phyloP scores from a whole-genome alignment of 2,113 vertebrate species.

The Albula goreensis region DNA sequence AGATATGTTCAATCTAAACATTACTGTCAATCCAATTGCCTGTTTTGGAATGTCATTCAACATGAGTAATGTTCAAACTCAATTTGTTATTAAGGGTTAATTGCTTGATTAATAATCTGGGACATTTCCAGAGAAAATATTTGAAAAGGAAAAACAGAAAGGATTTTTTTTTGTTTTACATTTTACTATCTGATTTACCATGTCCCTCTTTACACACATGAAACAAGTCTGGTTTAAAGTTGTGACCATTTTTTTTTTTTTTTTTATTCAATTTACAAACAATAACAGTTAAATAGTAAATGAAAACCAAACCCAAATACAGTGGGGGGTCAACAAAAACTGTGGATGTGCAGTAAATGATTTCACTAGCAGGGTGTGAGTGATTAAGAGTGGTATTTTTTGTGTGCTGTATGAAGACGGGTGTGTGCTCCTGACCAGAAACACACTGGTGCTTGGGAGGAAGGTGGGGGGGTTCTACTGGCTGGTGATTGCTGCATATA shows the following conservation, averaged over 20 bases:
- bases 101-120: neutral
- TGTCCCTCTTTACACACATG: neutral
- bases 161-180: too few relatives aligned
- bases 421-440: neutral
- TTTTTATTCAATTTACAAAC: slow-evolving; percentile 29
- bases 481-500: neutral
- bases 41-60: too few relatives aligned
- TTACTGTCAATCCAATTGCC: neutral
- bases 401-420: neutral
- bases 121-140: too few relatives aligned
- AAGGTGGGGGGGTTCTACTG: neutral
- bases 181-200: too few relatives aligned
- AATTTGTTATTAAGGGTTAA: neutral
- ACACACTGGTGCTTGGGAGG: neutral
- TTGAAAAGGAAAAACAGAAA: too few relatives aligned
- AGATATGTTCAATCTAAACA: neutral
- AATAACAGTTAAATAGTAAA: slow-evolving; percentile 28
- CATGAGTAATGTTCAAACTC: neutral
- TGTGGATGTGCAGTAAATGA: neutral
- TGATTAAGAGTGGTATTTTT: neutral
- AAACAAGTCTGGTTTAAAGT: slow-evolving; percentile 20
- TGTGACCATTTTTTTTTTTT: slow-evolving; percentile 31
- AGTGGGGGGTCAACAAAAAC: neutral
- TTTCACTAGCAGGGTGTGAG: neutral
- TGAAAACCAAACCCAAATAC: neutral